phyloP scores from a whole-genome alignment of 2,888 invertebrate species.

The Agrotis clavis region DNA sequence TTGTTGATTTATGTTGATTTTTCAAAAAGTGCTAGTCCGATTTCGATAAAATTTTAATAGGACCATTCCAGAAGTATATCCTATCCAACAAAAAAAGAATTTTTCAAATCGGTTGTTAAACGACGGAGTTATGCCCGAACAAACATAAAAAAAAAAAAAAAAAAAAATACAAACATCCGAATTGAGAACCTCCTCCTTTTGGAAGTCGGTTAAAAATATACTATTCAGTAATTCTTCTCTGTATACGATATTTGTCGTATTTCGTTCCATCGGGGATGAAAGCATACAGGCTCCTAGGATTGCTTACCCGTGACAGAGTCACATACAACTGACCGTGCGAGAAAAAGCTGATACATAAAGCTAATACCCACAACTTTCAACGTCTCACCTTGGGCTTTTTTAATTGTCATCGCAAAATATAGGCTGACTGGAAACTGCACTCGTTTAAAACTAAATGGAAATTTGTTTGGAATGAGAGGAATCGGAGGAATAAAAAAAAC shows the following conservation, averaged over 20 bases:
- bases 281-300: not conserved
- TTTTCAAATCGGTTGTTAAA: too few species aligned
- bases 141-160: too few species aligned
- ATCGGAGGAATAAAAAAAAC: not conserved
- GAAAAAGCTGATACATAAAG: not conserved
- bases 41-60: too few species aligned
- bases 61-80: too few species aligned
- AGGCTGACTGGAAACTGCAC: not conserved
- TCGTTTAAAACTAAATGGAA: not conserved
- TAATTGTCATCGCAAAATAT: not conserved
- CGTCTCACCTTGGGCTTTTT: not conserved
- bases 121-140: too few species aligned
- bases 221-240: not conserved
- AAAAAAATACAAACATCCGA: too few species aligned
- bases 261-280: not conserved
- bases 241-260: not conserved
- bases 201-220: too few species aligned
- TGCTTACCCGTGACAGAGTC: too few species aligned
- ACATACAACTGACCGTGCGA: not conserved
- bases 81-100: too few species aligned
- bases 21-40: too few species aligned
- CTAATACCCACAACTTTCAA: not conserved
- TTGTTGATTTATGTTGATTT: too few species aligned
- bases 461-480: not conserved
- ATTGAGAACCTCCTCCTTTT: too few species aligned